Base-by-base conservation (phyloP, 2,113 vertebrate species). In the Percopsis transmontana region DNA sequence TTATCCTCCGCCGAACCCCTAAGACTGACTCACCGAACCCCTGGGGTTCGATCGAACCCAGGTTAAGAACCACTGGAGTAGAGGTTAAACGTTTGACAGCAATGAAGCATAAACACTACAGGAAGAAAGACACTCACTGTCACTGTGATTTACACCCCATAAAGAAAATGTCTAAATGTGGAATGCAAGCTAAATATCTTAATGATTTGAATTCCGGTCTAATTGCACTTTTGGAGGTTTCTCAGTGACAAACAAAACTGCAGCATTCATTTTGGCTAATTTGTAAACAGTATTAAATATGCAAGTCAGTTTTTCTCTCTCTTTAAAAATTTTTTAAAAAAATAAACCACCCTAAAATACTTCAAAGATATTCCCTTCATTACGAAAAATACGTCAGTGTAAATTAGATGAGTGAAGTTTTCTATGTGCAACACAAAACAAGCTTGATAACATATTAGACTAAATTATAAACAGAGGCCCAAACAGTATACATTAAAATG, bases 241-340 rank as follows among this genome's bases (percentile, higher is more conserved):
- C 62, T 81, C 42, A 77, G 55, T 68, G 62, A 80, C 60, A 18
- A 41, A 20, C n/a, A 62, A 86, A 89, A 89, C 85, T 87, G 88
- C 91, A 93, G 91, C 91, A 92, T 89, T 90, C 73, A 41, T 79
- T 70, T 83, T 85, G 85, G 91, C 88, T 90, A 78, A 87, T 86
- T 83, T 91, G 92, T 92, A 92, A 93, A 93, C 91, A 91, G 77
- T 84, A 83, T 88, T 72, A 66, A 86, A 79, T 85, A 86, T 72
- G 51, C 73, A 83, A 74, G 87, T 92, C 87, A 90, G 88, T 88
- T 89, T 82, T 81, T 79, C 63, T 52, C 42, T 70, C 48, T 2
- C 45, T 59, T 33, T 33, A 62, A 81, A 71, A 73, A 44, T 15
- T 18, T 8, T 8, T 50, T 53, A n/a, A 51, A 52, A n/a, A 24